These are phyloP conservation scores for Oncorhynchus tshawytscha DNA, from an alignment of 2,113 vertebrate species.

Conservation along the genomic window DNA sequence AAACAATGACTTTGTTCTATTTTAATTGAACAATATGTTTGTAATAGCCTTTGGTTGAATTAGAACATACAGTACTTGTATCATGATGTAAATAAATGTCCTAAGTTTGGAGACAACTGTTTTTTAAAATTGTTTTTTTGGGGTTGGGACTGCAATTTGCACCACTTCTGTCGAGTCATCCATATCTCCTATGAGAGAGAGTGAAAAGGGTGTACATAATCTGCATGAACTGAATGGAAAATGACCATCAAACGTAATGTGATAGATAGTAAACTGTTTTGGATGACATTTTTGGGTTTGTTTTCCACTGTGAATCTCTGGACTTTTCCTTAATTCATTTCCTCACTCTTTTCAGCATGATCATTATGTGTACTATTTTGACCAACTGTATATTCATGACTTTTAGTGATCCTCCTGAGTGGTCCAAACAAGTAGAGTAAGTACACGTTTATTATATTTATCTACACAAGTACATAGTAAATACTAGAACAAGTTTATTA, in stretches of 20 bases:
- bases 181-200: neutral
- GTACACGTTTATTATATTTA: slow-evolving; percentile 49
- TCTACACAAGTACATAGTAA: too few species aligned
- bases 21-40: too few species aligned
- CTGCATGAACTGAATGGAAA: too few species aligned
- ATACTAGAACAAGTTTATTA: too few species aligned
- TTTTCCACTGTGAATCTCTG: neutral
- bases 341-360: slow-evolving; percentile 96
- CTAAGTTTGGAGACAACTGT: too few species aligned
- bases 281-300: neutral
- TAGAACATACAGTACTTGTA: too few species aligned
- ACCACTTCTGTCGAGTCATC: neutral
- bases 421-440: slow-evolving; percentile 99
- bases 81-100: too few species aligned
- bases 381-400: slow-evolving; percentile 99
- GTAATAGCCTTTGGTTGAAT: too few species aligned
- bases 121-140: too few species aligned
- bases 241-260: neutral
- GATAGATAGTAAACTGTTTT: neutral
- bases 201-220: neutral
- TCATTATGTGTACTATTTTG: slow-evolving; percentile 99
- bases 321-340: slow-evolving; percentile 60
- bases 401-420: slow-evolving; percentile 97
- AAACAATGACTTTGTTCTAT: too few species aligned
- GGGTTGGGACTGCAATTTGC: neutral